Percentiles rank a stretch among this genome's conserved stretches.
These are phyloP conservation scores for Engraulis encrasicolus DNA, from an alignment of 2,113 vertebrate species.

Conservation along the genomic window DNA sequence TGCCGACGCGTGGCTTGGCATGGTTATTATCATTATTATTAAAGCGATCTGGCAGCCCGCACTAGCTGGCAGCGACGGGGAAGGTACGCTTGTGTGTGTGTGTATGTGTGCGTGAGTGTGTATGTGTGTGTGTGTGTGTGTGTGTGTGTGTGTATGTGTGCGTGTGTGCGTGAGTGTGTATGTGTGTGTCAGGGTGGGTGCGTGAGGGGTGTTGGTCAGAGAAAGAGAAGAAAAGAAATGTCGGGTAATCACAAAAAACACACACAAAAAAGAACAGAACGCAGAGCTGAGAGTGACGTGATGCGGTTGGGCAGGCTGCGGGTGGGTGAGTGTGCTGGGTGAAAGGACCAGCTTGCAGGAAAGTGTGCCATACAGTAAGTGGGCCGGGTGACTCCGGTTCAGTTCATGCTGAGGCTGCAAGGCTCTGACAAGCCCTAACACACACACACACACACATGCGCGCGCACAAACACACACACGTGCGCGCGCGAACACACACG, in stretches of 20 bases:
- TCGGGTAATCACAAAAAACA: slow-evolving; percentile 53
- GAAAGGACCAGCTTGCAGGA: slow-evolving; percentile 49
- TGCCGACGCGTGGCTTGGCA: slow-evolving; percentile 33
- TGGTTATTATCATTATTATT: no score
- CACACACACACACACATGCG: no score
- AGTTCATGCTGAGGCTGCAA: slow-evolving; percentile 49
- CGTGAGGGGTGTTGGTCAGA: no score
- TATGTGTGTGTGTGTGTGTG: no score
- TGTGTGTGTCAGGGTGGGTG: no score
- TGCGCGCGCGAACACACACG: no score
- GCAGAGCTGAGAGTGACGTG: background rate
- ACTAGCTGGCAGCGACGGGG: slow-evolving; percentile 21
- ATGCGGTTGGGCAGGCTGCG: background rate
- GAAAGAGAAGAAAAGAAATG: slow-evolving; percentile 41
- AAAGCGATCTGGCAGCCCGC: slow-evolving; percentile 51
- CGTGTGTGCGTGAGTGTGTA: no score
- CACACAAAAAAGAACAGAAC: no score
- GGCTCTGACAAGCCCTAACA: slow-evolving; percentile 18
- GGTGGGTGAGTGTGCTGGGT: slow-evolving; percentile 25
- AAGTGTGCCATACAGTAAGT: slow-evolving; percentile 31
- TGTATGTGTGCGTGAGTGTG: no score
- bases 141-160: no score
- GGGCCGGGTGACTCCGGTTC: slow-evolving; percentile 31
- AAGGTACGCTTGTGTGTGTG: no score
- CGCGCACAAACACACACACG: no score